A percentile compares a stretch with the other conserved stretches of the same genome.
These are phyloP conservation scores for Matsumyia berberina DNA, from an alignment of 2,888 invertebrate genomes.

Conservation along the genomic window DNA sequence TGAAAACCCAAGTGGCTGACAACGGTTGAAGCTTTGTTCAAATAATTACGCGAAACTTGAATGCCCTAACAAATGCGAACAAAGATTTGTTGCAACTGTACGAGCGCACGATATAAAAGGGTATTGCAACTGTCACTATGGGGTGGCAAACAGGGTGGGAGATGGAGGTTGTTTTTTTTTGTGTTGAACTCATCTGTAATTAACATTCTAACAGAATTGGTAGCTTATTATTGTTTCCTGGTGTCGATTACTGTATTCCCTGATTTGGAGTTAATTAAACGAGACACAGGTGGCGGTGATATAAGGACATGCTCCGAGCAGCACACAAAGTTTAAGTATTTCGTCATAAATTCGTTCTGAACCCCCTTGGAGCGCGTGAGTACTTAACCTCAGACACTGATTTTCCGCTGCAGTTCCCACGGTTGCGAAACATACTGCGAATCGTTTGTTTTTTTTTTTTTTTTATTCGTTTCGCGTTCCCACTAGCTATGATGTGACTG, in stretches of 20 bases:
- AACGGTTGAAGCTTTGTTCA: slow-evolving; percentile 67
- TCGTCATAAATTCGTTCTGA: slow-evolving; percentile 21
- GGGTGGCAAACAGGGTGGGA: background rate
- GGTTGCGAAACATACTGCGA: slow-evolving; percentile 10
- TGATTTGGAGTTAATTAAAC: slow-evolving; percentile 70
- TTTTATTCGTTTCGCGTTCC: slow-evolving; percentile 37
- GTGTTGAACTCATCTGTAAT: slow-evolving; percentile 53
- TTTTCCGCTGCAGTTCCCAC: slow-evolving; percentile 58
- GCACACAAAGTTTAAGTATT: slow-evolving; percentile 7
- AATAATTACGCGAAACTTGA: slow-evolving; percentile 71
- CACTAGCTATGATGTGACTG: slow-evolving; percentile 42
- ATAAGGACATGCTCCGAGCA: slow-evolving; percentile 35
- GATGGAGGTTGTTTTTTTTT: slow-evolving; percentile 23
- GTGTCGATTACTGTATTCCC: slow-evolving; percentile 67
- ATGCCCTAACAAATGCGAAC: slow-evolving; percentile 72
- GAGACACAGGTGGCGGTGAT: slow-evolving; percentile 49
- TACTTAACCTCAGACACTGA: background rate
- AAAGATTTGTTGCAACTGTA: slow-evolving; percentile 33
- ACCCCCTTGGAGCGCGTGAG: slow-evolving; percentile 2
- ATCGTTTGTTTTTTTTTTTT: slow-evolving; percentile 12
- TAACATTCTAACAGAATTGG: slow-evolving; percentile 67
- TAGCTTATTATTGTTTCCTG: slow-evolving; percentile 57
- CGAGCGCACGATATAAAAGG: slow-evolving; percentile 59
- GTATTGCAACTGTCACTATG: slow-evolving; percentile 39
- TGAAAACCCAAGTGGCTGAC: slow-evolving; percentile 61